A percentile compares a stretch with the other conserved stretches of the same genome.
phyloP scores from a whole-genome alignment of 2,888 invertebrate species.

The Callosobruchus maculatus region DNA sequence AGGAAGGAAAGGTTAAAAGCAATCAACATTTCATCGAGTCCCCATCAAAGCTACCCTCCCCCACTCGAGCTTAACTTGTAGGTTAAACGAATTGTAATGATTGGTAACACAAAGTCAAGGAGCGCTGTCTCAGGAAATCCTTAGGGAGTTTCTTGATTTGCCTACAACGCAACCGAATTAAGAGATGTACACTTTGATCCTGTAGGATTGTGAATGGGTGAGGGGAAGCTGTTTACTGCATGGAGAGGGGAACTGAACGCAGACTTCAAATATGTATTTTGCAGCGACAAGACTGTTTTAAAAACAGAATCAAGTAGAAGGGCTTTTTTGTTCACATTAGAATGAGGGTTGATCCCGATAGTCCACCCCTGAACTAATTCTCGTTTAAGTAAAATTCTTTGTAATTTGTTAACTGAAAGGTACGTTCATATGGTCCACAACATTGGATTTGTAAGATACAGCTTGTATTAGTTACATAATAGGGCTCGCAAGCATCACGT shows the following conservation, averaged over 20 bases:
- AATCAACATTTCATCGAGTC: neutral
- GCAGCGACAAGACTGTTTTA: neutral
- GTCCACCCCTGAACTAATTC: too few relatives aligned
- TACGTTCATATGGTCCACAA: too few relatives aligned
- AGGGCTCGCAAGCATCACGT: too few relatives aligned
- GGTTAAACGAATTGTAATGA: constrained; percentile 41
- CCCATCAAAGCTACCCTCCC: neutral
- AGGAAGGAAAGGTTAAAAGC: neutral
- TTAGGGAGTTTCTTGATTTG: neutral
- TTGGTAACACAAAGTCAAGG: constrained; percentile 22
- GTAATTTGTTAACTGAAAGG: too few relatives aligned
- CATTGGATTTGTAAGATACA: too few relatives aligned
- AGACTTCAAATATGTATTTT: neutral
- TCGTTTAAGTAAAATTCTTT: too few relatives aligned
- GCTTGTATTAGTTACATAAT: too few relatives aligned
- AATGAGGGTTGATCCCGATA: too few relatives aligned
- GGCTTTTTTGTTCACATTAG: too few relatives aligned
- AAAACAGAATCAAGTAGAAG: neutral
- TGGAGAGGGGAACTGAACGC: neutral
- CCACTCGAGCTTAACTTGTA: constrained; percentile 22
- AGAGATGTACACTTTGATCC: neutral
- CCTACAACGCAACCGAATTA: neutral
- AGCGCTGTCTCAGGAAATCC: neutral
- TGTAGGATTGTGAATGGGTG: neutral
- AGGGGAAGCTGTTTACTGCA: neutral